Conservation (phyloP, 2,888 invertebrate species). For the Steinernema scapterisci region DNA sequence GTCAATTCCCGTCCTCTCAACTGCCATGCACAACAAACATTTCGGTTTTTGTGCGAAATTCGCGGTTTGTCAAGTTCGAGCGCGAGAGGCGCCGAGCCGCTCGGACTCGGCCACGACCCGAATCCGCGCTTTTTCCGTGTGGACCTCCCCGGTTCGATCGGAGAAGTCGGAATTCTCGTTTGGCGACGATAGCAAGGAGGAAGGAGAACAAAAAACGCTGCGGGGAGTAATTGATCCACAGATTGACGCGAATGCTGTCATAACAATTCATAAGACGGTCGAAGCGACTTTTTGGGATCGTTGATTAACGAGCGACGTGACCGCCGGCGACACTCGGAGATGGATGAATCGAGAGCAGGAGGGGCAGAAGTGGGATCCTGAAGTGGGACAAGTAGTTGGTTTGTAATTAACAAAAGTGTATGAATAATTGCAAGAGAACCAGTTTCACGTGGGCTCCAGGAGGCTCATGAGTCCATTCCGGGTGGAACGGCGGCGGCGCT, state of each 20-base stretch:
- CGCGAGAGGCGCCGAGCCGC: background rate
- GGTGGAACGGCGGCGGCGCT: background rate
- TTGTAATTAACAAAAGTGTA: background rate
- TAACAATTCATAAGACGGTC: conserved; percentile 4
- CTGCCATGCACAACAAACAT: conserved; percentile 17
- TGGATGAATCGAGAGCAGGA: background rate
- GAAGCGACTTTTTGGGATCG: conserved; percentile 4
- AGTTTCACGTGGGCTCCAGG: background rate
- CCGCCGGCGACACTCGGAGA: background rate
- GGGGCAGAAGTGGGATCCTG: background rate
- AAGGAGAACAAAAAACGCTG: background rate
- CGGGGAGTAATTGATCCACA: background rate
- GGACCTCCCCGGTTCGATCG: background rate
- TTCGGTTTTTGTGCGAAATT: background rate
- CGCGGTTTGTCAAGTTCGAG: background rate
- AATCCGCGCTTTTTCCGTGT: background rate
- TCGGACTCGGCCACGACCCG: background rate
- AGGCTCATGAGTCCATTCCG: background rate
- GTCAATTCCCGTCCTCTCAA: background rate
- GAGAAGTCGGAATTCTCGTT: too few species aligned
- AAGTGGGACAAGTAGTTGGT: background rate
- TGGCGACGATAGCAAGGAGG: background rate
- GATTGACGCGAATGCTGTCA: background rate
- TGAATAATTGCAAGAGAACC: background rate
- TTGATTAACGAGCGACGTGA: background rate